Evolutionary conservation across 2,888 invertebrate genomes (phyloP).

Genomic region (Ephialtes manifestator): DNA sequence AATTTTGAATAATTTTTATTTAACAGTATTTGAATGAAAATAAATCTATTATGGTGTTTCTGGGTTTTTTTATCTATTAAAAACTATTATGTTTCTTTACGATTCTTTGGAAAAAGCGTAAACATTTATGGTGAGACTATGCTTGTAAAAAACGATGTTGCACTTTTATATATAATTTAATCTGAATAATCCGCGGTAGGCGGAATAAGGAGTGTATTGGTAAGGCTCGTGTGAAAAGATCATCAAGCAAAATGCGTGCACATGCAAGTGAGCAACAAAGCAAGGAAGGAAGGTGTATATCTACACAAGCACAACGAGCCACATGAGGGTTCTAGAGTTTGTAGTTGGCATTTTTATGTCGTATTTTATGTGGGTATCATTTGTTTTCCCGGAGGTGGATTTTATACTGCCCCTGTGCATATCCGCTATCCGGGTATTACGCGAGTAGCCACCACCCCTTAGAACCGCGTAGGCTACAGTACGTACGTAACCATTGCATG

Average conservation of each 20-base stretch:
- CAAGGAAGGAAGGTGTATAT: constrained; percentile 45
- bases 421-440: constrained; percentile 78
- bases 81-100: background rate
- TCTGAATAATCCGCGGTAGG: constrained; percentile 27
- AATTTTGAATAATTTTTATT: too few species aligned
- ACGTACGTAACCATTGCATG: background rate
- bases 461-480: background rate
- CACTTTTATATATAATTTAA: background rate
- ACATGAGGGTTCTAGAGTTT: constrained; percentile 47
- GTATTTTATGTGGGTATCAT: constrained; percentile 75
- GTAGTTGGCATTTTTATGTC: constrained; percentile 69
- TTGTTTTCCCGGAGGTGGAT: constrained; percentile 73
- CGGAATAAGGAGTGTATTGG: constrained; percentile 21
- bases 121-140: too few species aligned
- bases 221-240: background rate
- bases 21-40: too few species aligned
- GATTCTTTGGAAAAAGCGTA: background rate
- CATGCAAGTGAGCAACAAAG: constrained; percentile 50
- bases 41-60: too few species aligned
- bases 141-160: too few species aligned
- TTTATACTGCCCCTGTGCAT: constrained; percentile 76
- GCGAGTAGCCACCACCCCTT: constrained; percentile 68
- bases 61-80: background rate
- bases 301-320: background rate
- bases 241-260: constrained; percentile 32